Conservation (phyloP, 2,888 invertebrate species). For the Hipparchia semele region DNA sequence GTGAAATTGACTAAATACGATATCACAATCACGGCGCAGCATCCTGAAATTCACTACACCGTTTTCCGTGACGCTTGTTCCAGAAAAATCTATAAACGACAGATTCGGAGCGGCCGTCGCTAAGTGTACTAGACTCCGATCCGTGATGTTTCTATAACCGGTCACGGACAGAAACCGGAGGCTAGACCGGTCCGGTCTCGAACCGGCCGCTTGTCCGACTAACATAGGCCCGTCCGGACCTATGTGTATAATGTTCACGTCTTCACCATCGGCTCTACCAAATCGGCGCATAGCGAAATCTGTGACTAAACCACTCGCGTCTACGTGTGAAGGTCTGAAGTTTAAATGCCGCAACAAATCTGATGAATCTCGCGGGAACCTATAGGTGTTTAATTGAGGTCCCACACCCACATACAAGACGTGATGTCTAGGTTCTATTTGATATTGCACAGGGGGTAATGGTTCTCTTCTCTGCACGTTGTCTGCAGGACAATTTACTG, state of each 20-base stretch:
- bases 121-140: constrained; percentile 84
- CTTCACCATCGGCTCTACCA: constrained; percentile 60
- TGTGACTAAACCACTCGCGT: constrained; percentile 54
- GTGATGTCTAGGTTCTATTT: constrained; percentile 49
- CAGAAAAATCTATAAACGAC: constrained; percentile 85
- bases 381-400: constrained; percentile 47
- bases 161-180: constrained; percentile 79
- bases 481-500: constrained; percentile 35
- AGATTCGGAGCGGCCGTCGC: constrained; percentile 84
- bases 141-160: constrained; percentile 85
- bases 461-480: constrained; percentile 19
- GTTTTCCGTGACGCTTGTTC: constrained; percentile 84
- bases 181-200: constrained; percentile 68
- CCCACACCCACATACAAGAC: constrained; percentile 60
- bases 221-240: constrained; percentile 47
- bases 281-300: constrained; percentile 65
- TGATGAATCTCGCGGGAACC: constrained; percentile 45
- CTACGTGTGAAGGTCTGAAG: constrained; percentile 41
- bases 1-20: constrained; percentile 53
- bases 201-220: constrained; percentile 33
- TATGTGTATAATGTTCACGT: constrained; percentile 60
- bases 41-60: constrained; percentile 85
- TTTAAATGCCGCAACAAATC: constrained; percentile 37
- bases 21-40: constrained; percentile 83
- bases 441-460: constrained; percentile 34